A percentile compares a stretch with the other conserved stretches of the same genome.
phyloP scores from a whole-genome alignment of 2,888 invertebrate species.

The Iselma pallidipennis region DNA sequence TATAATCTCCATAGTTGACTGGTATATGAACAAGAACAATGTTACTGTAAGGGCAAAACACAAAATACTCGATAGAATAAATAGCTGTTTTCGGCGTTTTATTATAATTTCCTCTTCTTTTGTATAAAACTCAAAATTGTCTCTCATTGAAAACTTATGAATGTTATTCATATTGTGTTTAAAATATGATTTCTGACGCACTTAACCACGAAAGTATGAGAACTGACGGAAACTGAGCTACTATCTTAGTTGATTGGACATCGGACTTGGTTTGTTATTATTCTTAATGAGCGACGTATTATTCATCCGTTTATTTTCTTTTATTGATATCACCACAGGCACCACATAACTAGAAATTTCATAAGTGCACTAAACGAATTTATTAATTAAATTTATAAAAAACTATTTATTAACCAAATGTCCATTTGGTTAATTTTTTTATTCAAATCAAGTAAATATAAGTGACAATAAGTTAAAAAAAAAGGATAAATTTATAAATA shows the following conservation, averaged over 20 bases:
- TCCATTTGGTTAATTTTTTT: no score
- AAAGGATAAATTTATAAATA: no score
- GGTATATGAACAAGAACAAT: constrained; percentile 8
- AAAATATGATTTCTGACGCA: no score
- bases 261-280: neutral
- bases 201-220: constrained; percentile 16
- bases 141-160: constrained; percentile 11
- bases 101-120: neutral
- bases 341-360: no score
- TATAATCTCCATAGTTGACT: constrained; percentile 1
- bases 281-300: neutral
- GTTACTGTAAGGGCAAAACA: neutral
- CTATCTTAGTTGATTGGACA: constrained; percentile 1
- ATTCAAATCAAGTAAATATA: no score
- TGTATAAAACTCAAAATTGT: neutral
- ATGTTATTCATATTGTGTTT: constrained; percentile 23
- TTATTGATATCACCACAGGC: no score
- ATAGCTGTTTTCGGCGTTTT: neutral
- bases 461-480: no score
- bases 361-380: no score
- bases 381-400: no score
- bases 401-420: no score
- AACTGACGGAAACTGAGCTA: constrained; percentile 11
- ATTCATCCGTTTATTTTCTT: neutral
- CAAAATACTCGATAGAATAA: neutral